Evolutionary conservation across 2,113 vertebrate species (phyloP).

Genomic region (Boulengeromyrus knoepffleri): DNA sequence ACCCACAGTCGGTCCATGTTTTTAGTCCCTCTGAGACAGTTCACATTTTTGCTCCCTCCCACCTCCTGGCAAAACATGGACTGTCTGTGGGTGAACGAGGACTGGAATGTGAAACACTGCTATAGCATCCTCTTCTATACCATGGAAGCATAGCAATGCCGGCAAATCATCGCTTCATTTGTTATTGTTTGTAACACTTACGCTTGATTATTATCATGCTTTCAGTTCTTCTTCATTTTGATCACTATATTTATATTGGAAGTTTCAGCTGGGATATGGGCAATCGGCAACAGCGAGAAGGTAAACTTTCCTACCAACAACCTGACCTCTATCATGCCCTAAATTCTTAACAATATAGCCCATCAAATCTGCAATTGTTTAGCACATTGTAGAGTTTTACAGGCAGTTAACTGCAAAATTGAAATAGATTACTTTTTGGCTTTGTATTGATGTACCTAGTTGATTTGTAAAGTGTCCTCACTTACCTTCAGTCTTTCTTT

Average conservation of each 20-base stretch:
- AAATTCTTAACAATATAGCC: background rate
- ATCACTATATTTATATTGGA: slow-evolving; percentile 86
- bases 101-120: background rate
- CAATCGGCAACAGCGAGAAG: slow-evolving; percentile 74
- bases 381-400: background rate
- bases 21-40: background rate
- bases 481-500: background rate
- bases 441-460: background rate
- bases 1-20: background rate
- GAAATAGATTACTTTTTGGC: background rate
- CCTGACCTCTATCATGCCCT: background rate
- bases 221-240: slow-evolving; percentile 88
- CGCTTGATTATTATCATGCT: background rate
- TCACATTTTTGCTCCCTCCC: background rate
- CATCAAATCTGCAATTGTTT: background rate
- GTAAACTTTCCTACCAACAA: slow-evolving; percentile 46
- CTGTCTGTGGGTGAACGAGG: background rate
- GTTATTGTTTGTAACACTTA: background rate
- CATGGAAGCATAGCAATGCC: background rate
- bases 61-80: background rate
- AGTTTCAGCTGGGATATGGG: slow-evolving; percentile 88
- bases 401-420: background rate
- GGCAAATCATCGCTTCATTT: background rate
- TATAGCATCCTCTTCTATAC: background rate
- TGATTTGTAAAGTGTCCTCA: background rate